phyloP scores from a whole-genome alignment of 2,888 invertebrate species.

The Brachylomia viminalis region DNA sequence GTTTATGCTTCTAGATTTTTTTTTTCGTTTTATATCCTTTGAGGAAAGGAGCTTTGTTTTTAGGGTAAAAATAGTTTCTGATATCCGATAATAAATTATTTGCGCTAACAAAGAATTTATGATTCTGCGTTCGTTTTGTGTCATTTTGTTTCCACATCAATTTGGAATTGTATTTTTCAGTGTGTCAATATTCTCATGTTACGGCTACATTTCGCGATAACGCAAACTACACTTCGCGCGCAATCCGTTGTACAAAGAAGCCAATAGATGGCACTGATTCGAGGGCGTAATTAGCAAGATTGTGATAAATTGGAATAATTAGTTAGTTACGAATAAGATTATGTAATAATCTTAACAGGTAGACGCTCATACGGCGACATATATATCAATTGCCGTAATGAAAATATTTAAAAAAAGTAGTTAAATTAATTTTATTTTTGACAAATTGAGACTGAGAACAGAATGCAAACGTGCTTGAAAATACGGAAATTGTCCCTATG shows the following conservation, averaged over 20 bases:
- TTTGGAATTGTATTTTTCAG: neutral
- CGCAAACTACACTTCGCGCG: too few species aligned
- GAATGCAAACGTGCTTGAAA: neutral
- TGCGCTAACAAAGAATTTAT: slow-evolving; percentile 7
- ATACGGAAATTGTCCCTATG: neutral
- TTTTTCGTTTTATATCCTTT: slow-evolving; percentile 38
- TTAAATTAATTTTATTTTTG: neutral
- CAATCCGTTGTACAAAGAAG: too few species aligned
- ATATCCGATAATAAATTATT: slow-evolving; percentile 8
- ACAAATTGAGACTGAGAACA: neutral
- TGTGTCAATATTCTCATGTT: neutral
- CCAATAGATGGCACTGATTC: too few species aligned
- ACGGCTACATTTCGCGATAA: too few species aligned
- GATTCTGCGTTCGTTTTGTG: neutral
- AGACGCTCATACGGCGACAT: too few species aligned
- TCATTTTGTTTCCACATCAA: slow-evolving; percentile 12
- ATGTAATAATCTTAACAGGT: too few species aligned
- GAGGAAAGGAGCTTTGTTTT: slow-evolving; percentile 1
- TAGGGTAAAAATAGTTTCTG: slow-evolving; percentile 27
- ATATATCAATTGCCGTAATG: too few species aligned
- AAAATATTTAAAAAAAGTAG: too few species aligned
- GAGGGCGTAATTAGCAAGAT: too few species aligned
- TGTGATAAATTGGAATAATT: too few species aligned
- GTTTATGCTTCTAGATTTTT: slow-evolving; percentile 34
- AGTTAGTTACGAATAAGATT: too few species aligned